Conservation (phyloP, 1,140 invertebrate genomes). For the Asbolus verrucosus region DNA sequence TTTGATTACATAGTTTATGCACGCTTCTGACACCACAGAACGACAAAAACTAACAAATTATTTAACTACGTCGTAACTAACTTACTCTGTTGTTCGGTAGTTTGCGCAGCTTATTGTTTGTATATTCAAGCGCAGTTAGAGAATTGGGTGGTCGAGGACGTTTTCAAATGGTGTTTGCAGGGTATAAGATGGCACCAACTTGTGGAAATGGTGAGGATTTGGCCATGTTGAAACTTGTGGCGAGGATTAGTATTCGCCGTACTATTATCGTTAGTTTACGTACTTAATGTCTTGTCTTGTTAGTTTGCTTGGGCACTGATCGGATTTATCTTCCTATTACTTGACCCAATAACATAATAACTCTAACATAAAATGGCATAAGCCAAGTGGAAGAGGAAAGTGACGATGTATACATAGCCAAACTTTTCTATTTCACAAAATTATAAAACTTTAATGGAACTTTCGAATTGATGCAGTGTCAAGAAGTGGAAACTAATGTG, state of each 20-base stretch:
- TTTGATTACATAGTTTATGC: too few relatives aligned
- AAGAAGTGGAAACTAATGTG: too few relatives aligned
- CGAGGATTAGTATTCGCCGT: slow-evolving; percentile 33
- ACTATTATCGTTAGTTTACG: slow-evolving; percentile 45
- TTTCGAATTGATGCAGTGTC: too few relatives aligned
- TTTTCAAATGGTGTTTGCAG: slow-evolving; percentile 15
- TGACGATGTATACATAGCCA: not conserved
- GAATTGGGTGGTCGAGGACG: slow-evolving; percentile 16
- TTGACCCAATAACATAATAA: slow-evolving; percentile 28
- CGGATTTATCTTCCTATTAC: slow-evolving; percentile 17
- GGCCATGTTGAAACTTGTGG: slow-evolving; percentile 45
- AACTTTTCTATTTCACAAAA: not conserved
- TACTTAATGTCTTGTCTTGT: slow-evolving; percentile 42
- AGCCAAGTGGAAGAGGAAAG: not conserved
- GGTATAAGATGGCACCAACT: slow-evolving; percentile 26
- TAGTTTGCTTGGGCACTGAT: slow-evolving; percentile 27
- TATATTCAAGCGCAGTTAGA: slow-evolving; percentile 6
- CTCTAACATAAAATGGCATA: slow-evolving; percentile 2
- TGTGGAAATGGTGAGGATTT: slow-evolving; percentile 43
- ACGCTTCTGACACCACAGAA: too few relatives aligned
- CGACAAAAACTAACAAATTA: not conserved
- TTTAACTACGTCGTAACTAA: not conserved
- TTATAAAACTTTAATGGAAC: not conserved
- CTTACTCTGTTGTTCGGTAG: slow-evolving; percentile 6
- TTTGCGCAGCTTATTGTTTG: slow-evolving; percentile 31